These are phyloP conservation scores for Zhuqinia jingwanae DNA, from an alignment of 2,888 invertebrate genomes.

Conservation along the genomic window DNA sequence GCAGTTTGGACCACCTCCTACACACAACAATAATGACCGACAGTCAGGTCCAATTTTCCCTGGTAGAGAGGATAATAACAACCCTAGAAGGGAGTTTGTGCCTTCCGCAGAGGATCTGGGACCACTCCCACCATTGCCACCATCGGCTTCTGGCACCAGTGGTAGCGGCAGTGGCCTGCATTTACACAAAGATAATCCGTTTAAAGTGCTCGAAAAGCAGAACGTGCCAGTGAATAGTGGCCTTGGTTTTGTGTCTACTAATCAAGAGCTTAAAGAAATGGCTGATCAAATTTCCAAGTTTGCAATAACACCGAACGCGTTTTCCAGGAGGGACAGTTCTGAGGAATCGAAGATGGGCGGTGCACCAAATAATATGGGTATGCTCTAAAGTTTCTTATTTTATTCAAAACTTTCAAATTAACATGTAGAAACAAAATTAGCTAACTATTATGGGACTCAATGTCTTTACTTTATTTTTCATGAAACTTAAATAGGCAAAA, in stretches of 20 bases:
- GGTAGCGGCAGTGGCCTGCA: background rate
- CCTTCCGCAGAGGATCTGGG: slow-evolving; percentile 59
- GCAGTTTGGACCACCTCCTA: slow-evolving; percentile 8
- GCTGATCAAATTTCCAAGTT: slow-evolving; percentile 57
- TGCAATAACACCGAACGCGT: slow-evolving; percentile 35
- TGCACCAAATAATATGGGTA: slow-evolving; percentile 49
- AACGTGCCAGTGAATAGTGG: slow-evolving; percentile 22
- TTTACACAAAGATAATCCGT: slow-evolving; percentile 59
- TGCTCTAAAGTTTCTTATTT: background rate
- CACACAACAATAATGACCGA: background rate
- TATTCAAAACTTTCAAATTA: background rate
- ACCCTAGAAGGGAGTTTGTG: slow-evolving; percentile 34
- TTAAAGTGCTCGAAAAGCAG: slow-evolving; percentile 61
- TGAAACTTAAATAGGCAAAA: too few relatives aligned
- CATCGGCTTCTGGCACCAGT: background rate
- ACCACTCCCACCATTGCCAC: slow-evolving; percentile 18
- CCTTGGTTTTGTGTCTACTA: slow-evolving; percentile 61
- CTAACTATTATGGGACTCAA: too few relatives aligned
- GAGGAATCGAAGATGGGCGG: slow-evolving; percentile 29
- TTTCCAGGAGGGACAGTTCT: slow-evolving; percentile 53
- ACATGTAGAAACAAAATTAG: background rate
- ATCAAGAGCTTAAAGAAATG: slow-evolving; percentile 54
- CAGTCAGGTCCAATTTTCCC: slow-evolving; percentile 31
- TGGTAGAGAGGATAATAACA: background rate
- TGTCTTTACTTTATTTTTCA: too few relatives aligned